Percentiles rank a stretch among this genome's conserved stretches.
These are phyloP conservation scores for Palloptera scutellata DNA, from an alignment of 2,888 invertebrate genomes.

Conservation along the genomic window DNA sequence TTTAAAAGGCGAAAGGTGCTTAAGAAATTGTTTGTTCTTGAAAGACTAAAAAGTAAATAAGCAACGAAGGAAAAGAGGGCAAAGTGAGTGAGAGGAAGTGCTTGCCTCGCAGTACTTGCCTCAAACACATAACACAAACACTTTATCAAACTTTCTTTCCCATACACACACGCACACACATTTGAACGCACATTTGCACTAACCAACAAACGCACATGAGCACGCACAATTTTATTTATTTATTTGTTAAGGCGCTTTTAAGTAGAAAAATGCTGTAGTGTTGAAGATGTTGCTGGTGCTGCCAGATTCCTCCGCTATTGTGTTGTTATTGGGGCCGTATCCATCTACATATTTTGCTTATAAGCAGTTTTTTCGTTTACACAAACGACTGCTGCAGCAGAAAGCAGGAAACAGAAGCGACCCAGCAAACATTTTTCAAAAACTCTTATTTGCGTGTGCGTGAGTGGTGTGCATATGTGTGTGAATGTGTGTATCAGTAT, in stretches of 20 bases:
- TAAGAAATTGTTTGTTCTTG: neutral
- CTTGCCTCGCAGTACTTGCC: neutral
- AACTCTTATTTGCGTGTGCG: neutral
- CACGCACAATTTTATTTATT: conserved; percentile 3
- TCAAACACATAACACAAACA: neutral
- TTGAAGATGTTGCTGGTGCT: neutral
- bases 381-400: neutral
- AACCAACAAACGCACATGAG: neutral
- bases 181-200: no score
- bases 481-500: neutral
- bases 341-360: neutral
- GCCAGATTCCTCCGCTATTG: neutral
- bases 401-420: conserved; percentile 10
- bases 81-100: neutral
- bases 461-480: neutral
- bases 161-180: neutral
- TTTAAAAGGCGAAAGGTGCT: neutral
- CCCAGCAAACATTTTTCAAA: conserved; percentile 11
- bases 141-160: no score
- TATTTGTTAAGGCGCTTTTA: conserved; percentile 17
- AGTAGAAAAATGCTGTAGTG: neutral
- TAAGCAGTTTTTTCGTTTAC: neutral
- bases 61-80: neutral
- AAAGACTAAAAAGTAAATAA: neutral
- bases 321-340: no score